phyloP scores from a whole-genome alignment of 2,888 invertebrate species.

The Agrotis exclamationis region DNA sequence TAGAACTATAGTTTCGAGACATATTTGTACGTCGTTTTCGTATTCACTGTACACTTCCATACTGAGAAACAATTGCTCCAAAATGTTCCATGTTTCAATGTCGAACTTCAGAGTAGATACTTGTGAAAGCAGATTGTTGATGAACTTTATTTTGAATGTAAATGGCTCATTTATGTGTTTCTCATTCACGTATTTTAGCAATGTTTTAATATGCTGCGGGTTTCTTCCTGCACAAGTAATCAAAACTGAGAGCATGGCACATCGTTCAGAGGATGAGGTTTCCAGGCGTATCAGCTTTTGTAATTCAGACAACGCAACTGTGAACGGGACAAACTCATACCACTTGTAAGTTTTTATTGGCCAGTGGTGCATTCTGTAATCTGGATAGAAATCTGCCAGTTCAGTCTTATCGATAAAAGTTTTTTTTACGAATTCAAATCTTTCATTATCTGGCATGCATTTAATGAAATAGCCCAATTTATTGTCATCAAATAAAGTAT shows the following conservation, averaged over 20 bases:
- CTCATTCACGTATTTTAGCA: constrained; percentile 77
- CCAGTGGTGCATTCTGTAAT: constrained; percentile 61
- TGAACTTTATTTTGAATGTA: constrained; percentile 79
- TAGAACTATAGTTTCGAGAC: constrained; percentile 75
- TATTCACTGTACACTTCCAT: constrained; percentile 81
- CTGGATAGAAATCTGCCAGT: constrained; percentile 5
- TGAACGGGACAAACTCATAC: constrained; percentile 69
- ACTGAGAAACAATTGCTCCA: constrained; percentile 81
- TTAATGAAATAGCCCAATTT: constrained; percentile 1
- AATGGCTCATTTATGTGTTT: constrained; percentile 83
- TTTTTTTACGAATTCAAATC: constrained; percentile 22
- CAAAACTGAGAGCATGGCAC: constrained; percentile 74
- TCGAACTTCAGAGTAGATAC: constrained; percentile 71
- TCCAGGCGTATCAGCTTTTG: constrained; percentile 77
- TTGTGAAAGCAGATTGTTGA: constrained; percentile 73
- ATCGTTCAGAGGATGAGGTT: constrained; percentile 74
- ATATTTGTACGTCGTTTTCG: constrained; percentile 71
- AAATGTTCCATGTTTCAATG: constrained; percentile 74
- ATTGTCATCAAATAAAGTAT: background rate
- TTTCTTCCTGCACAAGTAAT: constrained; percentile 72
- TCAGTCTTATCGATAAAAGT: constrained; percentile 22
- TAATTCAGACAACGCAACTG: constrained; percentile 74
- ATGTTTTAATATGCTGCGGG: constrained; percentile 68
- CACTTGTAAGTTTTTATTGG: constrained; percentile 13
- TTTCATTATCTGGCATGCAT: constrained; percentile 14